A percentile compares a stretch with the other conserved stretches of the same genome.
Evolutionary conservation across 1,140 invertebrate genomes (phyloP).

Genomic region (Pseudachorutes palmiensis): DNA sequence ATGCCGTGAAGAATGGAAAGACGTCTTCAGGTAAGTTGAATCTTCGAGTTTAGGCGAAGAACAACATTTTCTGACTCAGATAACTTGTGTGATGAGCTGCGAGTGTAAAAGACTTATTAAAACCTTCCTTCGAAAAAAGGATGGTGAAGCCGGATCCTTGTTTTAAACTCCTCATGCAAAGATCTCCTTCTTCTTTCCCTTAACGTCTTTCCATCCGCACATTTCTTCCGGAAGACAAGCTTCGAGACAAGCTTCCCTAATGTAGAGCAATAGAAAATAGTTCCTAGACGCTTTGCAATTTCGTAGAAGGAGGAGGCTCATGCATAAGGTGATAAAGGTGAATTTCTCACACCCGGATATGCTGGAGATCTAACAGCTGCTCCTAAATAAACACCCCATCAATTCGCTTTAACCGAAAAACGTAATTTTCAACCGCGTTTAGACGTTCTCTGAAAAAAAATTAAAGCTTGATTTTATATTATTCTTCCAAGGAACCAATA

Average conservation of each 20-base stretch:
- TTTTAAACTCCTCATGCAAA: conserved; percentile 9
- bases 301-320: not conserved
- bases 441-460: too few relatives aligned
- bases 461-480: too few relatives aligned
- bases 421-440: too few relatives aligned
- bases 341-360: too few relatives aligned
- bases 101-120: conserved; percentile 9
- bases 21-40: conserved; percentile 7
- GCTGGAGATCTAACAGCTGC: too few relatives aligned
- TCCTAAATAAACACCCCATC: too few relatives aligned
- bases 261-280: not conserved
- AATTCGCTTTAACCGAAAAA: too few relatives aligned
- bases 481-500: too few relatives aligned
- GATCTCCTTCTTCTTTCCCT: not conserved
- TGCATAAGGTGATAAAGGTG: not conserved
- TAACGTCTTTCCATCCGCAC: not conserved
- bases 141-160: conserved; percentile 6
- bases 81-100: not conserved
- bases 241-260: too few relatives aligned
- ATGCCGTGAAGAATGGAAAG: not conserved
- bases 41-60: conserved; percentile 19
- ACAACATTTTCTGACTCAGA: conserved; percentile 21
- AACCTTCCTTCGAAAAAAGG: not conserved
- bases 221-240: not conserved
- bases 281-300: not conserved